These are phyloP conservation scores for Leptoclinus maculatus DNA, from an alignment of 2,797 vertebrate genomes.

Conservation along the genomic window DNA sequence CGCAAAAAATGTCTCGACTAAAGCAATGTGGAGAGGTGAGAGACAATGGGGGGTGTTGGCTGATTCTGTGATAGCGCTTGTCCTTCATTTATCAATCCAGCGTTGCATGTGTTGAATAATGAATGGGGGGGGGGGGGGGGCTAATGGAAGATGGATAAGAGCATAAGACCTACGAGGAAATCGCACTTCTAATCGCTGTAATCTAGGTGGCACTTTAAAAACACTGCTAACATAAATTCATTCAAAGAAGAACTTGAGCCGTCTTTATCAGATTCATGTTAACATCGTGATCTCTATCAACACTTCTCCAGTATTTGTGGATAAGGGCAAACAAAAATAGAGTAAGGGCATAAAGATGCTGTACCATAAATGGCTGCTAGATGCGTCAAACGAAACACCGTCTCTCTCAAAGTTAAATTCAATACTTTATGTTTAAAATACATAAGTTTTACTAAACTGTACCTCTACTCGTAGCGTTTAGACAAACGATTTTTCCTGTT, in stretches of 20 bases:
- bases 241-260: conserved; percentile 41
- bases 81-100: conserved; percentile 77
- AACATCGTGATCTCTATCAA: conserved; percentile 31
- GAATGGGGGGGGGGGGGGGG: conserved; percentile 71
- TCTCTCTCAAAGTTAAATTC: not conserved
- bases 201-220: conserved; percentile 42
- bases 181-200: conserved; percentile 51
- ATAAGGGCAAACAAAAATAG: conserved; percentile 3
- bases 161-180: conserved; percentile 55
- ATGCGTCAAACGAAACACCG: not conserved
- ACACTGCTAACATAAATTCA: conserved; percentile 23
- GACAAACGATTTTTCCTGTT: not conserved
- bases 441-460: not conserved
- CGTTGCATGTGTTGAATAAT: conserved; percentile 79
- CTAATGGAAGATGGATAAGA: conserved; percentile 76
- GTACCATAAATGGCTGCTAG: too few relatives aligned
- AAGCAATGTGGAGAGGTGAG: conserved; percentile 61
- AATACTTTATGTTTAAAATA: not conserved
- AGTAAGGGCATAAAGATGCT: not conserved
- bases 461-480: not conserved
- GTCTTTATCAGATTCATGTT: conserved; percentile 36
- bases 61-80: conserved; percentile 63
- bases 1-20: conserved; percentile 42
- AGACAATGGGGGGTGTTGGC: conserved; percentile 50
- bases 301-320: conserved; percentile 26